These are phyloP conservation scores for Drepana falcataria DNA, from an alignment of 2,888 invertebrate species.

Conservation along the genomic window DNA sequence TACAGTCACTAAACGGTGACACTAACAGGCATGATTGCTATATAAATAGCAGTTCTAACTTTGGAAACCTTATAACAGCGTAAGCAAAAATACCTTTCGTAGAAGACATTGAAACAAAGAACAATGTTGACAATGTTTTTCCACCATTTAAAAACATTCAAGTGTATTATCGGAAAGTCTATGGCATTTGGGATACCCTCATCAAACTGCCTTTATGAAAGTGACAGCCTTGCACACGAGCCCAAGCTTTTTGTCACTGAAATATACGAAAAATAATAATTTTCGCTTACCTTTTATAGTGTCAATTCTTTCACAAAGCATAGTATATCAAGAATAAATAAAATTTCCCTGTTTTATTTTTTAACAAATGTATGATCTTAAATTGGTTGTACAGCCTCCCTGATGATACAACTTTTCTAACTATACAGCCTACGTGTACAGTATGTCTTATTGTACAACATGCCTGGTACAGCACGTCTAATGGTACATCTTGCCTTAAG, in stretches of 20 bases:
- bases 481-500: too few species aligned
- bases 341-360: too few species aligned
- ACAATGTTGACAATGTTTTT: not conserved
- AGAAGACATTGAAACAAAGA: not conserved
- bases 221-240: slow-evolving; percentile 26
- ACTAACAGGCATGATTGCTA: too few species aligned
- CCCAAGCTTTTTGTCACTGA: slow-evolving; percentile 17
- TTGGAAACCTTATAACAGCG: too few species aligned
- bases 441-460: too few species aligned
- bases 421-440: too few species aligned
- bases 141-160: not conserved
- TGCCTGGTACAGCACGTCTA: not conserved
- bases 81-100: too few species aligned
- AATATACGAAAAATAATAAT: slow-evolving; percentile 10
- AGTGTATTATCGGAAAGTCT: not conserved
- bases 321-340: not conserved
- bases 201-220: slow-evolving; percentile 22
- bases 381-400: too few species aligned
- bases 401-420: too few species aligned
- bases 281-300: slow-evolving; percentile 1
- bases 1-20: too few species aligned
- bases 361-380: too few species aligned
- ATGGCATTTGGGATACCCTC: slow-evolving; percentile 13
- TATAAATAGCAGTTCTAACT: too few species aligned
- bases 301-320: not conserved